phyloP scores from a whole-genome alignment of 2,113 vertebrate genomes.

The Rhea americana region DNA sequence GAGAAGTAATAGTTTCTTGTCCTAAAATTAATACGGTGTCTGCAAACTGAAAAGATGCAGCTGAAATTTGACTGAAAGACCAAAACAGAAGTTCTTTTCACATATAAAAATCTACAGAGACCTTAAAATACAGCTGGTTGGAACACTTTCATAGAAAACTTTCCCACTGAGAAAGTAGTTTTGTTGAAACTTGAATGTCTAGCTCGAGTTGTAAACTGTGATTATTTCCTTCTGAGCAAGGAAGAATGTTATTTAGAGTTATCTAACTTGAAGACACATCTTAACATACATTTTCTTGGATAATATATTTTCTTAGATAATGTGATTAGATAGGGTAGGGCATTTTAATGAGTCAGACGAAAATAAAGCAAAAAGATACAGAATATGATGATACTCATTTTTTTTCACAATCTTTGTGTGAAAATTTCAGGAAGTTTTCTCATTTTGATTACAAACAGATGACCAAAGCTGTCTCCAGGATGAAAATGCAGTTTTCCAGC shows the following conservation, averaged over 20 bases:
- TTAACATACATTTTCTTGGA: neutral
- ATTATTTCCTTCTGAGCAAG: neutral
- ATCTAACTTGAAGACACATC: neutral
- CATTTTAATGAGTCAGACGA: neutral
- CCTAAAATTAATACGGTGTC: neutral
- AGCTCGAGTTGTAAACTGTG: neutral
- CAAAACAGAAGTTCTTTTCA: neutral
- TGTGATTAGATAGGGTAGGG: neutral
- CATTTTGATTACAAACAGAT: neutral
- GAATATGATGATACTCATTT: neutral
- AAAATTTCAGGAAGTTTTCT: neutral
- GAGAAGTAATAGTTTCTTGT: neutral
- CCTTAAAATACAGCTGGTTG: neutral
- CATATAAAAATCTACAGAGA: neutral
- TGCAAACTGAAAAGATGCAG: neutral
- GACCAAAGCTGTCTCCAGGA: neutral
- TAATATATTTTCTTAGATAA: neutral
- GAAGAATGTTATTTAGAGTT: neutral
- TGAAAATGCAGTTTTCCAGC: neutral
- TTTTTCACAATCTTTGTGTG: neutral
- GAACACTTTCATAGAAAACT: neutral
- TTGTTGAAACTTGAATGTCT: neutral
- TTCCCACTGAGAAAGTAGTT: neutral
- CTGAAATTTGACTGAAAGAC: neutral
- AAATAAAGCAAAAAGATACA: neutral